Evolutionary conservation across 2,797 vertebrate genomes (phyloP).

Genomic region (Malacoctenus gilli): DNA sequence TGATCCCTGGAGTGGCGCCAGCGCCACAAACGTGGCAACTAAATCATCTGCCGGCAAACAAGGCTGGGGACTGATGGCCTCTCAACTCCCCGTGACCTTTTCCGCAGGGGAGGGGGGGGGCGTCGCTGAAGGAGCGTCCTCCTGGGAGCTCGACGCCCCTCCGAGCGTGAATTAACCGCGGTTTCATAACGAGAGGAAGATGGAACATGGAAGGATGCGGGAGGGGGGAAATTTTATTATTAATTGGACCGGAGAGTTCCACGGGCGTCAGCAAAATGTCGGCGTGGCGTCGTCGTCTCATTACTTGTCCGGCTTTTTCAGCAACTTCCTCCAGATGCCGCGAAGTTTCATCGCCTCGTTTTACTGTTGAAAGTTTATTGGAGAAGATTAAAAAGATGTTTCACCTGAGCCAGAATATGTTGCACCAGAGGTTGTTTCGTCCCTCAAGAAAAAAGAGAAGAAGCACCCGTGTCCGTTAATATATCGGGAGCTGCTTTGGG

Average conservation of each 20-base stretch:
- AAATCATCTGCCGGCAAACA: constrained; percentile 61
- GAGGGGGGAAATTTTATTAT: constrained; percentile 49
- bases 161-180: constrained; percentile 48
- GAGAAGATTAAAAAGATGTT: constrained; percentile 24
- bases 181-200: constrained; percentile 30
- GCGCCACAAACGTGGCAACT: constrained; percentile 35
- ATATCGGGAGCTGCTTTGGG: constrained; percentile 5
- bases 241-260: constrained; percentile 66
- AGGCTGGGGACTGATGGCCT: constrained; percentile 50
- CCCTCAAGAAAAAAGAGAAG: too few relatives aligned
- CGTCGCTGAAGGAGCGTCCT: constrained; percentile 21
- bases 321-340: constrained; percentile 68
- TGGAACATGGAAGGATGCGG: constrained; percentile 14
- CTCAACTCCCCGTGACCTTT: constrained; percentile 65
- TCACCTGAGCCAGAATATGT: constrained; percentile 25
- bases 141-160: constrained; percentile 29
- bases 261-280: constrained; percentile 73
- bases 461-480: constrained; percentile 9
- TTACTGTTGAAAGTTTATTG: constrained; percentile 29
- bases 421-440: constrained; percentile 12
- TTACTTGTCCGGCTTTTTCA: constrained; percentile 71
- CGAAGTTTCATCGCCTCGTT: constrained; percentile 20
- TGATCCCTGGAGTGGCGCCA: constrained; percentile 34
- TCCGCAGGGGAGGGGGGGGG: too few relatives aligned
- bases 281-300: constrained; percentile 64